A percentile compares a stretch with the other conserved stretches of the same genome.
Evolutionary conservation across 2,113 vertebrate genomes (phyloP).

Genomic region (Oreochromis niloticus): DNA sequence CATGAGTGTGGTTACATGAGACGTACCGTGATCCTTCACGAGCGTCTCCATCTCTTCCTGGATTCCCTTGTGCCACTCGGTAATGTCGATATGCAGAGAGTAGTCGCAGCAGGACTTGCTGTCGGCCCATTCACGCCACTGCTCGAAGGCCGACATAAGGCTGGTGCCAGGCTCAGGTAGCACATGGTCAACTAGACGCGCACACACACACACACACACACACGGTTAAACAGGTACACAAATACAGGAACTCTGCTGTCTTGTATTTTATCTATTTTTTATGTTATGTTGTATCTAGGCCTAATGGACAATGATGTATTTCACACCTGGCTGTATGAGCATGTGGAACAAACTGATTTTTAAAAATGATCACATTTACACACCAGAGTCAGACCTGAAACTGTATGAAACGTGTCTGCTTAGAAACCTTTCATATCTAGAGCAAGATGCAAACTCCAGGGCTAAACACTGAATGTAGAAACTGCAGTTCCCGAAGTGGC

Average conservation of each 20-base stretch:
- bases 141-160: constrained; percentile 87
- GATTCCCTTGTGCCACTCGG: constrained; percentile 92
- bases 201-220: neutral
- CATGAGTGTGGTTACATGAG: neutral
- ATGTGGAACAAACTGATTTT: neutral
- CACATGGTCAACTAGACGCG: constrained; percentile 86
- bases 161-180: constrained; percentile 87
- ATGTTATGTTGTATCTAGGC: neutral
- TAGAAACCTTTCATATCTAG: neutral
- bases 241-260: neutral
- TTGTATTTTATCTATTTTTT: neutral
- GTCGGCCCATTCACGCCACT: constrained; percentile 96
- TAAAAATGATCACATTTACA: neutral
- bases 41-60: constrained; percentile 97
- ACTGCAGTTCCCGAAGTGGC: neutral
- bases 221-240: neutral
- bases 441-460: neutral
- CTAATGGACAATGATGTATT: neutral
- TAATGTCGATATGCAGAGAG: constrained; percentile 94
- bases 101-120: constrained; percentile 96
- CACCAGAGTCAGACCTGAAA: neutral
- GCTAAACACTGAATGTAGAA: neutral
- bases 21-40: constrained; percentile 91
- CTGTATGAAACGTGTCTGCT: neutral
- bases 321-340: neutral